These are phyloP conservation scores for Synanthedon formicaeformis DNA, from an alignment of 2,888 invertebrate species.

Conservation along the genomic window DNA sequence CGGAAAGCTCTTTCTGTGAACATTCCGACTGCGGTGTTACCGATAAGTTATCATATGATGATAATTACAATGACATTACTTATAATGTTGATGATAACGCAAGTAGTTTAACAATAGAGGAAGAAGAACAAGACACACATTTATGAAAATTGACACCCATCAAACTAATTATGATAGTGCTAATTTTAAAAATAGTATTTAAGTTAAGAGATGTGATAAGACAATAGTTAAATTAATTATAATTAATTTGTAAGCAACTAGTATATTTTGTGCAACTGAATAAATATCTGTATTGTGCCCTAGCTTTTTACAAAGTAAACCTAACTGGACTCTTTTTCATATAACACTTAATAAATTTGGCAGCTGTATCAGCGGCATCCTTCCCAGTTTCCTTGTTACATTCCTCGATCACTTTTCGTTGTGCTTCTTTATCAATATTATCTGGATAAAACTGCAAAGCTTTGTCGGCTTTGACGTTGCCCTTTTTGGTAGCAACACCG, in stretches of 20 bases:
- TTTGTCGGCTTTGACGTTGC: constrained; percentile 25
- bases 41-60: constrained; percentile 20
- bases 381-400: constrained; percentile 25
- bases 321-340: neutral
- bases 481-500: constrained; percentile 11
- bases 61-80: constrained; percentile 3
- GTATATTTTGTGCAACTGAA: too few relatives aligned
- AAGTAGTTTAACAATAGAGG: constrained; percentile 23
- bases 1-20: constrained; percentile 12
- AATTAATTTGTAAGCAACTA: too few relatives aligned
- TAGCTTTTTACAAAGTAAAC: neutral
- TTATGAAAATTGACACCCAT: constrained; percentile 18
- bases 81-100: constrained; percentile 11
- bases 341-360: constrained; percentile 1
- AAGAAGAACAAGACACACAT: constrained; percentile 38
- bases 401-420: constrained; percentile 21
- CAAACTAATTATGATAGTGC: too few relatives aligned
- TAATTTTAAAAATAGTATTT: too few relatives aligned
- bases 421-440: constrained; percentile 18
- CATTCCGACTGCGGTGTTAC: constrained; percentile 21
- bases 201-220: too few relatives aligned
- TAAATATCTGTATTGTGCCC: too few relatives aligned
- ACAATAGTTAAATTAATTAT: too few relatives aligned
- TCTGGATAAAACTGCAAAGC: constrained; percentile 22
- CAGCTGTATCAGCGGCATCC: constrained; percentile 22